These are phyloP conservation scores for Clarias laeviceps DNA, from an alignment of 2,797 vertebrate genomes.

Conservation along the genomic window DNA sequence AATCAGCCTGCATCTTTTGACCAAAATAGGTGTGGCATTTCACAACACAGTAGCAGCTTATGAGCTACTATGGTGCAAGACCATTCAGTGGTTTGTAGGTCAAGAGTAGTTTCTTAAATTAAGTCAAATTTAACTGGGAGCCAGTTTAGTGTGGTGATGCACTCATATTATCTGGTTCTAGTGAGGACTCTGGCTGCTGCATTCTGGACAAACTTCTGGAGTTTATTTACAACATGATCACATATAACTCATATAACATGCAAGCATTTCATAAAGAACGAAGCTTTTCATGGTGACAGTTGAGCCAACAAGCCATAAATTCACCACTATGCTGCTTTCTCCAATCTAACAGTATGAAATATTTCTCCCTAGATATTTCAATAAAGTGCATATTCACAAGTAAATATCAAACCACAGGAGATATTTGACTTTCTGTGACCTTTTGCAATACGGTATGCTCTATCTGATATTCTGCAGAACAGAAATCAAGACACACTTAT, in stretches of 20 bases:
- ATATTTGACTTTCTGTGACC: conserved; percentile 18
- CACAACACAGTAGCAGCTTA: too few species aligned
- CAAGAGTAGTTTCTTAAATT: too few species aligned
- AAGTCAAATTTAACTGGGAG: too few species aligned
- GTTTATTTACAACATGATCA: neutral
- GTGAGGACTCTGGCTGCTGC: too few species aligned
- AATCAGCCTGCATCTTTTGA: too few species aligned
- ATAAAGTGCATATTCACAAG: neutral
- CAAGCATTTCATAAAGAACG: neutral
- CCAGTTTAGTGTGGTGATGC: too few species aligned
- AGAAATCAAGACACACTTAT: conserved; percentile 1
- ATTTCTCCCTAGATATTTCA: neutral
- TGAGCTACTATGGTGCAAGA: too few species aligned
- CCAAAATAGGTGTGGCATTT: too few species aligned
- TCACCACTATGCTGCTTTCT: neutral
- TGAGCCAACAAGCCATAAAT: neutral
- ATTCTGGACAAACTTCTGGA: too few species aligned
- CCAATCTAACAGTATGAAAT: neutral
- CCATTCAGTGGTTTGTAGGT: too few species aligned
- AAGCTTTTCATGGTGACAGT: neutral
- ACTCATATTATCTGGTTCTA: too few species aligned
- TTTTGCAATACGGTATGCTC: neutral
- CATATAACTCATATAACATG: neutral
- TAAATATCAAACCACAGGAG: conserved; percentile 14
- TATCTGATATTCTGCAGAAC: neutral